Percentiles rank a stretch among this genome's conserved stretches.
Conservation (phyloP, 2,113 vertebrate species). For the Hypanus sabinus region DNA sequence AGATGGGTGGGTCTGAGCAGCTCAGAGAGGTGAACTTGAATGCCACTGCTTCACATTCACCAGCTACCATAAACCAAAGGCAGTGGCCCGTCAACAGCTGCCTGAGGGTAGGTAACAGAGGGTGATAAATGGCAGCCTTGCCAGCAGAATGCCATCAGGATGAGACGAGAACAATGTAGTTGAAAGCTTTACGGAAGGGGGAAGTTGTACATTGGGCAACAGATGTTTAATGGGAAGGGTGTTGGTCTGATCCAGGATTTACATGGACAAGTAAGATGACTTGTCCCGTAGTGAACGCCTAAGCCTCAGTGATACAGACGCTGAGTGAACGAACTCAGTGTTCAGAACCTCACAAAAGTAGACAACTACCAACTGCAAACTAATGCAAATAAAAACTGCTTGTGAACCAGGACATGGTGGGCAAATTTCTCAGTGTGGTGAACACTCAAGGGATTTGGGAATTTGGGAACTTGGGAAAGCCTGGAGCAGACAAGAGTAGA, state of each 20-base stretch:
- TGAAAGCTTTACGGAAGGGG: not conserved
- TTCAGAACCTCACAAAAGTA: not conserved
- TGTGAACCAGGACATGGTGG: not conserved
- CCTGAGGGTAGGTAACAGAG: not conserved
- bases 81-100: not conserved
- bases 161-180: not conserved
- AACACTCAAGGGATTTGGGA: no score
- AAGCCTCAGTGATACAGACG: not conserved
- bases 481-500: not conserved
- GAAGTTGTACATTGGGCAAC: not conserved
- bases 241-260: not conserved
- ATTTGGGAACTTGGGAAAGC: not conserved
- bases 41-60: not conserved
- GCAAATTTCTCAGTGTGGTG: not conserved
- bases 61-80: no score
- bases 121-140: not conserved
- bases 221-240: not conserved
- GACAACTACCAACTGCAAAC: not conserved
- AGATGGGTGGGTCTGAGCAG: not conserved
- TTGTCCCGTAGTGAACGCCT: not conserved
- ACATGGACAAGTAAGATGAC: not conserved
- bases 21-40: not conserved
- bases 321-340: not conserved
- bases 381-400: not conserved
- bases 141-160: not conserved